Conservation (phyloP, 2,797 vertebrate species). For the Channallabes apus region DNA sequence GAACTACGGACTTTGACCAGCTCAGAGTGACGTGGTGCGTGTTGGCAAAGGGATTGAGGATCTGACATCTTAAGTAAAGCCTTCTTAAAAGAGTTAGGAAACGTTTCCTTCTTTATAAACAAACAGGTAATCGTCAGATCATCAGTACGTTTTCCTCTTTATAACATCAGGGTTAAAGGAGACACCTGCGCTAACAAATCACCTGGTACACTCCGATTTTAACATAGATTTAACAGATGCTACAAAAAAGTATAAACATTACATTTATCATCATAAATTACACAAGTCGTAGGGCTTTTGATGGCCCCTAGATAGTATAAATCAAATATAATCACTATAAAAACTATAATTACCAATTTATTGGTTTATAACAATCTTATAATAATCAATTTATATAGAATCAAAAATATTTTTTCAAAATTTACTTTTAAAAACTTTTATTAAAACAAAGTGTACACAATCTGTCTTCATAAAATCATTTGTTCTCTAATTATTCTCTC, state of each 20-base stretch:
- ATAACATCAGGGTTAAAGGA: neutral
- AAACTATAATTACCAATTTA: neutral
- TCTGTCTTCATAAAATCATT: neutral
- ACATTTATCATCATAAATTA: neutral
- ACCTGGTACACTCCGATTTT: neutral
- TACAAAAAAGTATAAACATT: neutral
- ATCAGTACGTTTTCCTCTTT: neutral
- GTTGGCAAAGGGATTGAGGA: neutral
- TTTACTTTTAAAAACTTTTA: neutral
- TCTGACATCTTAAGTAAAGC: neutral
- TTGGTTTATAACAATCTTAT: no score
- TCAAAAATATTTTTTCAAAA: neutral
- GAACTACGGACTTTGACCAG: neutral
- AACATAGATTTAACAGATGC: neutral
- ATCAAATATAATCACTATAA: neutral
- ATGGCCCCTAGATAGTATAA: neutral
- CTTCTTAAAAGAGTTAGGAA: neutral
- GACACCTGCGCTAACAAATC: neutral
- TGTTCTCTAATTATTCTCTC: neutral
- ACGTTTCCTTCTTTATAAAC: neutral
- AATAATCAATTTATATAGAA: neutral
- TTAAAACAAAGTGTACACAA: neutral
- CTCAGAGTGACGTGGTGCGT: neutral
- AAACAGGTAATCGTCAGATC: neutral
- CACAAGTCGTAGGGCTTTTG: neutral